Evolutionary conservation across 2,888 invertebrate genomes (phyloP).

Genomic region (Caenorhabditis doughertyi): DNA sequence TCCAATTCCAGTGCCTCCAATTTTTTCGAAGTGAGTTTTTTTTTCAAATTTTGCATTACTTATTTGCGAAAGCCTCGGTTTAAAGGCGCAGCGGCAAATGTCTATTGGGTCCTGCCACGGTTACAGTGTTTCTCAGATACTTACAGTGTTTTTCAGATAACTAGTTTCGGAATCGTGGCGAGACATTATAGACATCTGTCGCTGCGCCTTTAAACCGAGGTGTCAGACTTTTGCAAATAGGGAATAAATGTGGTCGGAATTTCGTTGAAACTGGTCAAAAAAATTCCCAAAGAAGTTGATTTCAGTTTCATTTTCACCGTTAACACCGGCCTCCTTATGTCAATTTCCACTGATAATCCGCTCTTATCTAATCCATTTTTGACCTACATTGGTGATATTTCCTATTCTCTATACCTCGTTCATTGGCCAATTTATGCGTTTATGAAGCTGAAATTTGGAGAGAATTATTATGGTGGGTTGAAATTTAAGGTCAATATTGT

Average conservation of each 20-base stretch:
- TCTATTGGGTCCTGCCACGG: too few relatives aligned
- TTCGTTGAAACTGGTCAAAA: too few relatives aligned
- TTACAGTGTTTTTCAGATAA: too few relatives aligned
- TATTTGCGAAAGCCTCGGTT: not conserved
- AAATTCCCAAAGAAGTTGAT: too few relatives aligned
- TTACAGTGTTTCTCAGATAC: too few relatives aligned
- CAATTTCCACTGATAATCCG: slow-evolving; percentile 38
- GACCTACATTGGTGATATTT: slow-evolving; percentile 67
- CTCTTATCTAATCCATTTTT: slow-evolving; percentile 34
- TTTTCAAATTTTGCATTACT: too few relatives aligned
- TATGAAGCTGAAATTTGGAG: slow-evolving; percentile 15
- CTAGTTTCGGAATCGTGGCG: too few relatives aligned
- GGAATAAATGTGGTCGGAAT: too few relatives aligned
- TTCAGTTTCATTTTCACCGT: slow-evolving; percentile 34
- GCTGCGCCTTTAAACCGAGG: too few relatives aligned
- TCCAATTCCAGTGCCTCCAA: slow-evolving; percentile 38
- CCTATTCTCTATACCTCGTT: slow-evolving; percentile 65
- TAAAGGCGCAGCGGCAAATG: too few relatives aligned
- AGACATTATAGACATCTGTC: too few relatives aligned
- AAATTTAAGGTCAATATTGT: not conserved
- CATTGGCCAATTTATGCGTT: slow-evolving; percentile 65
- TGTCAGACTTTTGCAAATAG: too few relatives aligned
- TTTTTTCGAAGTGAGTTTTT: not conserved
- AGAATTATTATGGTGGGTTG: slow-evolving; percentile 10
- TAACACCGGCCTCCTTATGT: slow-evolving; percentile 48